Conservation (phyloP, 2,888 invertebrate genomes). For the Lissocephala sabroskyi region DNA sequence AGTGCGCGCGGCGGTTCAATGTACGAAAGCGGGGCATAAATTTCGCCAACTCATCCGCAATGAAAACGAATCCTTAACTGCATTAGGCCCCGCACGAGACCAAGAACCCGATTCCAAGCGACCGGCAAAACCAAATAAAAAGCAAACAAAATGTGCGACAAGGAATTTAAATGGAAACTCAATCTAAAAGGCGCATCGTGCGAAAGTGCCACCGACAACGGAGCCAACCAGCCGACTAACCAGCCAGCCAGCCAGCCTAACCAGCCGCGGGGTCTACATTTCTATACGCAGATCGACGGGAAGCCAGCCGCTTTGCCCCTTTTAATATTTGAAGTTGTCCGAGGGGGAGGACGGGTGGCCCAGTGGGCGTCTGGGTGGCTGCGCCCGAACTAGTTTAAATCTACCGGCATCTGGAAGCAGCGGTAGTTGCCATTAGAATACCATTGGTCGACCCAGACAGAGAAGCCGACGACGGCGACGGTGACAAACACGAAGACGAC, state of each 20-base stretch:
- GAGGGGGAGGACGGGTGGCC: no score
- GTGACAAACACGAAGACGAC: not conserved
- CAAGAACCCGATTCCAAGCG: not conserved
- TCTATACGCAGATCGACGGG: no score
- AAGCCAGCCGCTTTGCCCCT: no score
- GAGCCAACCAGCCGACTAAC: no score
- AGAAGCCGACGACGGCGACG: not conserved
- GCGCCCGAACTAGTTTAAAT: slow-evolving; percentile 23
- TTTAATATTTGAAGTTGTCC: no score
- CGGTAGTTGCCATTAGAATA: slow-evolving; percentile 20
- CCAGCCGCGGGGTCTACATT: no score
- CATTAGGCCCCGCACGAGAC: not conserved
- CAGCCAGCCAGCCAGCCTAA: no score
- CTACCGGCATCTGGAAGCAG: slow-evolving; percentile 8
- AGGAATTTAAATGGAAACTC: slow-evolving; percentile 24
- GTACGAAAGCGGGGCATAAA: slow-evolving; percentile 18
- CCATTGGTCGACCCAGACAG: slow-evolving; percentile 18
- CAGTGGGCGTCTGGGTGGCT: slow-evolving; percentile 1
- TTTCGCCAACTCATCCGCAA: slow-evolving; percentile 10
- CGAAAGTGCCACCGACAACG: no score
- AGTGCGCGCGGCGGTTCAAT: slow-evolving; percentile 15
- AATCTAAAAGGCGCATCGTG: slow-evolving; percentile 2
- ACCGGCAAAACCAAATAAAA: not conserved
- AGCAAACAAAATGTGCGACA: not conserved
- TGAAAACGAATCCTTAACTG: slow-evolving; percentile 13